Evolutionary conservation across 2,797 vertebrate species (phyloP).

Genomic region (Thunnus albacares): DNA sequence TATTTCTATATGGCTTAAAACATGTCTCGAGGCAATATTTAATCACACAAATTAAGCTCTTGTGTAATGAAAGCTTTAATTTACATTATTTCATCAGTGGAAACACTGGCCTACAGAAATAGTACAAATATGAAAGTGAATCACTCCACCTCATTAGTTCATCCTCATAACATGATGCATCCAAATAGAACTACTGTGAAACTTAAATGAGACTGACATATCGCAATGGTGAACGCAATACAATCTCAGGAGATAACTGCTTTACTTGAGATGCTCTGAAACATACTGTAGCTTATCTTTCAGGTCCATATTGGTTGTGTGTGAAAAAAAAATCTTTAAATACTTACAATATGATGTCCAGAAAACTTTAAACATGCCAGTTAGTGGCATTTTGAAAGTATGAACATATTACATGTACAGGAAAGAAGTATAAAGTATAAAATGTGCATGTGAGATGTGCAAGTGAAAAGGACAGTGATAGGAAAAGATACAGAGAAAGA

Average conservation of each 20-base stretch:
- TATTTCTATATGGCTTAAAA: neutral
- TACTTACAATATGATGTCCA: neutral
- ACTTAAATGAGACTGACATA: too few relatives aligned
- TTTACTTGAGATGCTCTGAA: neutral
- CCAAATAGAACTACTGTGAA: too few relatives aligned
- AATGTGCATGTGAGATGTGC: neutral
- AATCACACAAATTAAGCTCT: neutral
- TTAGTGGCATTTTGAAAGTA: conserved; percentile 9
- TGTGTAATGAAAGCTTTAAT: too few relatives aligned
- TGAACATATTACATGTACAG: neutral
- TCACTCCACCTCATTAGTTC: neutral
- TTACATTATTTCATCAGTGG: too few relatives aligned
- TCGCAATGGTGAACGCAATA: neutral
- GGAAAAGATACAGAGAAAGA: too few relatives aligned
- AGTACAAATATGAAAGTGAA: neutral
- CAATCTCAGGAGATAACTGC: neutral
- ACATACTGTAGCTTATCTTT: neutral
- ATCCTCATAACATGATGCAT: too few relatives aligned
- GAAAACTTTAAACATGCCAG: neutral
- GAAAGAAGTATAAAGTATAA: too few relatives aligned
- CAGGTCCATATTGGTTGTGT: neutral
- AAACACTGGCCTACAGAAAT: neutral
- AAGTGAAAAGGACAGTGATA: too few relatives aligned
- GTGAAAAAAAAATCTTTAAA: neutral
- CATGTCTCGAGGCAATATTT: neutral